Conservation (phyloP, 2,888 invertebrate species). For the Cremastobaeus sp. region DNA sequence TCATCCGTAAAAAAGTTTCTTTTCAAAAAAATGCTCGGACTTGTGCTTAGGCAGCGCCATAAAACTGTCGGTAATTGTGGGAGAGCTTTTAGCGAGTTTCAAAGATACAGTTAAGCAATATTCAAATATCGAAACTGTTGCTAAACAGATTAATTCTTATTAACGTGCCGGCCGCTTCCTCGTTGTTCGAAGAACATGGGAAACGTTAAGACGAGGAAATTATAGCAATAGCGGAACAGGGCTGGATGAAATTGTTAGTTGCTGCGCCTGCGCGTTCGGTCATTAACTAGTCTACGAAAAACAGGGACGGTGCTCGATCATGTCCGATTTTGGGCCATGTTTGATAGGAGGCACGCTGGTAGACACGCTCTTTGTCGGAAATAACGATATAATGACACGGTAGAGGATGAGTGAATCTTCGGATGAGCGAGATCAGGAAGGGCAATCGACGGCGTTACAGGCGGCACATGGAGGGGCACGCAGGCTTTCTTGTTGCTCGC, state of each 20-base stretch:
- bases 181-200: no score
- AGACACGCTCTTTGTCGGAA: constrained; percentile 77
- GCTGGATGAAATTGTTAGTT: no score
- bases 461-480: constrained; percentile 14
- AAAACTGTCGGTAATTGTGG: constrained; percentile 5
- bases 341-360: constrained; percentile 58
- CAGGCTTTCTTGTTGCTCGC: constrained; percentile 24
- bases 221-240: no score
- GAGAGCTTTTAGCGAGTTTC: no score
- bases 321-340: constrained; percentile 55
- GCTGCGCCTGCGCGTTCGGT: no score
- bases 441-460: constrained; percentile 15
- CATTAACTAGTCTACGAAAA: constrained; percentile 42
- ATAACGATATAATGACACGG: constrained; percentile 78
- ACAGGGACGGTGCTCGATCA: constrained; percentile 16
- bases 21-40: constrained; percentile 7
- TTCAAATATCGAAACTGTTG: no score
- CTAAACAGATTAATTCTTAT: no score
- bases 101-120: no score
- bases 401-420: constrained; percentile 74
- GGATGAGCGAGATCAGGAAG: constrained; percentile 55
- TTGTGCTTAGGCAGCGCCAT: background rate
- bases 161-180: no score
- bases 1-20: constrained; percentile 3
- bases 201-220: no score